Evolutionary conservation across 2,113 vertebrate species (phyloP).

Genomic region (Apeltes quadracus): DNA sequence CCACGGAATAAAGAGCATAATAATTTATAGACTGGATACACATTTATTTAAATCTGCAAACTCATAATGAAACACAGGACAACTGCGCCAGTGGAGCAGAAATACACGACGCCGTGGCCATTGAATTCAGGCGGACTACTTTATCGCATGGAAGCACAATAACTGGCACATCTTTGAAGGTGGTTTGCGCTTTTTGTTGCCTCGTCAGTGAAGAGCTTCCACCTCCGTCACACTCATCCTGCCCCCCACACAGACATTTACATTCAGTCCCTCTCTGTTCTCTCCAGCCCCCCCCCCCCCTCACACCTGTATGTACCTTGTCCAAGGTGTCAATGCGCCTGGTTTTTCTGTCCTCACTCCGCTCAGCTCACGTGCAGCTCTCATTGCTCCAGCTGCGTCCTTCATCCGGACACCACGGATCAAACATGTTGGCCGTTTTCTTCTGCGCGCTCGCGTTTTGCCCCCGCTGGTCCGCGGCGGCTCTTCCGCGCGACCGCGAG

Average conservation of each 20-base stretch:
- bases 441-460: neutral
- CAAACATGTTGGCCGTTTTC: conserved; percentile 18
- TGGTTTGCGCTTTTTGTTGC: neutral
- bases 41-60: neutral
- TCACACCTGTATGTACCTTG: neutral
- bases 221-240: neutral
- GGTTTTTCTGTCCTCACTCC: neutral
- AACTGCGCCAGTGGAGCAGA: neutral
- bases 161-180: neutral
- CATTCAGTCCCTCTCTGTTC: conserved; percentile 55
- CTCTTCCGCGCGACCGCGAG: neutral
- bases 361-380: neutral
- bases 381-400: conserved; percentile 17
- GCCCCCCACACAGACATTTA: conserved; percentile 27
- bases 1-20: neutral
- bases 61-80: neutral
- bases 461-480: neutral
- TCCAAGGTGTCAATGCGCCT: neutral
- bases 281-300: neutral
- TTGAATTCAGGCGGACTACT: neutral
- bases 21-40: neutral
- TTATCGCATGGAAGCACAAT: neutral
- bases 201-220: neutral
- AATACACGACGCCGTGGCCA: neutral
- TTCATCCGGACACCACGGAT: neutral